Evolutionary conservation across 1,140 invertebrate species (phyloP).

Genomic region (Magallana gigas): DNA sequence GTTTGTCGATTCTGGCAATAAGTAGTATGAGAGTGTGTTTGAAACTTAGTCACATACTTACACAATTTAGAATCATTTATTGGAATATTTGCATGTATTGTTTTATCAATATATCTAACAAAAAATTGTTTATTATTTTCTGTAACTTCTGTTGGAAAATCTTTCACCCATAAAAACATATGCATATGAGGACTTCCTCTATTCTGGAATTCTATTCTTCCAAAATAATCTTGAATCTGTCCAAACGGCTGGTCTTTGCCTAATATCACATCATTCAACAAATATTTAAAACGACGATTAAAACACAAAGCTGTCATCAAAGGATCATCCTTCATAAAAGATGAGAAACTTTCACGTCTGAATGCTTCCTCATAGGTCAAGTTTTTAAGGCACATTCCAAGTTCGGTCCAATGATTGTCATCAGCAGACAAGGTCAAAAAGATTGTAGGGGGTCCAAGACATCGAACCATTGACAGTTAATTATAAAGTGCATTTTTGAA

Average conservation of each 20-base stretch:
- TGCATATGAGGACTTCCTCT: constrained; percentile 60
- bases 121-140: constrained; percentile 13
- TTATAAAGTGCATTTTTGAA: constrained; percentile 48
- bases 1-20: constrained; percentile 44
- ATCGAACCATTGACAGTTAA: constrained; percentile 43
- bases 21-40: constrained; percentile 54
- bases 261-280: constrained; percentile 55
- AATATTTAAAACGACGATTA: constrained; percentile 52
- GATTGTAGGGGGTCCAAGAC: constrained; percentile 53
- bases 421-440: constrained; percentile 56
- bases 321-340: constrained; percentile 14
- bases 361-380: constrained; percentile 12
- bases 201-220: constrained; percentile 57
- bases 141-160: constrained; percentile 46
- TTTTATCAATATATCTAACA: constrained; percentile 52
- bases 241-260: constrained; percentile 47
- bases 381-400: constrained; percentile 50
- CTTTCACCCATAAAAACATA: constrained; percentile 56
- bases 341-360: background rate
- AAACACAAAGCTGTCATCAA: constrained; percentile 56
- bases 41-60: constrained; percentile 46
- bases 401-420: constrained; percentile 59
- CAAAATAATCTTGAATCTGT: constrained; percentile 58
- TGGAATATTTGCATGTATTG: constrained; percentile 49
- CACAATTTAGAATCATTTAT: constrained; percentile 47